Percentiles rank a stretch among this genome's conserved stretches.
Conservation (phyloP, 92 coral and sea anemone species). For the Porites rus region DNA sequence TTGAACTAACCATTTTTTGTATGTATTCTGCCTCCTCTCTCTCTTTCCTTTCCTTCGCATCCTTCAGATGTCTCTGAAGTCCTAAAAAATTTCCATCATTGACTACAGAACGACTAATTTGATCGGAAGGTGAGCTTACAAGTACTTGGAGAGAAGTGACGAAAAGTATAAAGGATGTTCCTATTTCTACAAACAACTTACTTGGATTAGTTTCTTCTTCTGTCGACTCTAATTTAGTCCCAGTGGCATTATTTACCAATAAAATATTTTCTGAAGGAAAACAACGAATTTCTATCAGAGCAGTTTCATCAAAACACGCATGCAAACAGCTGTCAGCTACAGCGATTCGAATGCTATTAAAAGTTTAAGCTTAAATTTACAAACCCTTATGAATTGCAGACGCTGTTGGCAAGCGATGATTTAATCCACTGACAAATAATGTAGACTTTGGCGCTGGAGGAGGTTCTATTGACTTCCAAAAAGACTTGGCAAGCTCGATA, state of each 20-base stretch:
- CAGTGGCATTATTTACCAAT: background rate
- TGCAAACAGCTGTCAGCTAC: background rate
- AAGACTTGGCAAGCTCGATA: slow-evolving; percentile 86
- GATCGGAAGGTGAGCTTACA: too few species aligned
- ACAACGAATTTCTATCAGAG: background rate
- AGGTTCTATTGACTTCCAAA: slow-evolving; percentile 87
- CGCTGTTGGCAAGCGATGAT: slow-evolving; percentile 91
- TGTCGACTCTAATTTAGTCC: background rate
- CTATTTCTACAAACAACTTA: background rate
- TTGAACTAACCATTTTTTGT: slow-evolving; percentile 66
- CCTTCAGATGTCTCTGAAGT: slow-evolving; percentile 67
- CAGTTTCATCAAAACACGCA: background rate
- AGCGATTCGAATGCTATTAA: too few species aligned
- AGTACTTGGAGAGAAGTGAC: background rate
- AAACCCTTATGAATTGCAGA: slow-evolving; percentile 44
- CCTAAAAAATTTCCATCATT: slow-evolving; percentile 37
- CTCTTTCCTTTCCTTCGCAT: slow-evolving; percentile 73
- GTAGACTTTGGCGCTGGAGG: slow-evolving; percentile 73
- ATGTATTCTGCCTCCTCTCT: slow-evolving; percentile 75
- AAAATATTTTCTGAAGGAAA: background rate
- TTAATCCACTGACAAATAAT: slow-evolving; percentile 82
- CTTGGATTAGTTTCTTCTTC: slow-evolving; percentile 53
- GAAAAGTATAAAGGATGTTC: background rate
- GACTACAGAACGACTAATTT: too few species aligned
- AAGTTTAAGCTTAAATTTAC: background rate